Percentiles rank a stretch among this genome's conserved stretches.
Conservation (phyloP, 1,140 invertebrate genomes). For the Ceratoteleas bidentatus region DNA sequence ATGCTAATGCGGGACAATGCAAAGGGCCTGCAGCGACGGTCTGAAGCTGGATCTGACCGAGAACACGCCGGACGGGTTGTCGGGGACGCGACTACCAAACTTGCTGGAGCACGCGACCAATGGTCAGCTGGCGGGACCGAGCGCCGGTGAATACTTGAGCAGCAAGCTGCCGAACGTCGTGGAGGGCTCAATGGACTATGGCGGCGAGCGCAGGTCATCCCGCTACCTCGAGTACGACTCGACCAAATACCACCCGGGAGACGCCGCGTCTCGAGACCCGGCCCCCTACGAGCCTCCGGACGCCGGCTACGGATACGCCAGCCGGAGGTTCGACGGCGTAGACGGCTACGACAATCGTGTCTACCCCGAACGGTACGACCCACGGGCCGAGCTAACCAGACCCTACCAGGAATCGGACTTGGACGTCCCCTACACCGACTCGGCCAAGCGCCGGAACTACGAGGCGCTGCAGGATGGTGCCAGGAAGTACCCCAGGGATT, state of each 20-base stretch:
- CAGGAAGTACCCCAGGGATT: constrained; percentile 75
- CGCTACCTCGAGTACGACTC: constrained; percentile 77
- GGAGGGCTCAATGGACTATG: constrained; percentile 84
- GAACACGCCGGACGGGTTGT: constrained; percentile 79
- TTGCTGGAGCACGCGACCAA: constrained; percentile 79
- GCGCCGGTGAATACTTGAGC: constrained; percentile 78
- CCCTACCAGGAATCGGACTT: constrained; percentile 78
- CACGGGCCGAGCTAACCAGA: constrained; percentile 60
- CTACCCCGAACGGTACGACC: constrained; percentile 77
- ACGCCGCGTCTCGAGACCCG: constrained; percentile 15
- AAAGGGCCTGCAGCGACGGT: constrained; percentile 78
- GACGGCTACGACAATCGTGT: constrained; percentile 77
- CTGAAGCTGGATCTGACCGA: constrained; percentile 80
- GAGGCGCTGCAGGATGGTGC: constrained; percentile 69
- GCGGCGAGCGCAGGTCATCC: constrained; percentile 82
- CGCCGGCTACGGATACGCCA: constrained; percentile 60
- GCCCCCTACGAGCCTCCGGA: constrained; percentile 66
- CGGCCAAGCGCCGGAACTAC: constrained; percentile 69
- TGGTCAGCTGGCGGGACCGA: constrained; percentile 63
- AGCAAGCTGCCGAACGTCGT: constrained; percentile 80
- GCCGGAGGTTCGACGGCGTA: constrained; percentile 74
- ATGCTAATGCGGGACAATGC: constrained; percentile 79
- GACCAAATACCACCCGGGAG: constrained; percentile 38
- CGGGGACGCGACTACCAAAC: constrained; percentile 75
- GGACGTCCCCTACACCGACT: constrained; percentile 75